A percentile compares a stretch with the other conserved stretches of the same genome.
phyloP scores from a whole-genome alignment of 2,113 vertebrate species.

The Pluvianellus socialis region DNA sequence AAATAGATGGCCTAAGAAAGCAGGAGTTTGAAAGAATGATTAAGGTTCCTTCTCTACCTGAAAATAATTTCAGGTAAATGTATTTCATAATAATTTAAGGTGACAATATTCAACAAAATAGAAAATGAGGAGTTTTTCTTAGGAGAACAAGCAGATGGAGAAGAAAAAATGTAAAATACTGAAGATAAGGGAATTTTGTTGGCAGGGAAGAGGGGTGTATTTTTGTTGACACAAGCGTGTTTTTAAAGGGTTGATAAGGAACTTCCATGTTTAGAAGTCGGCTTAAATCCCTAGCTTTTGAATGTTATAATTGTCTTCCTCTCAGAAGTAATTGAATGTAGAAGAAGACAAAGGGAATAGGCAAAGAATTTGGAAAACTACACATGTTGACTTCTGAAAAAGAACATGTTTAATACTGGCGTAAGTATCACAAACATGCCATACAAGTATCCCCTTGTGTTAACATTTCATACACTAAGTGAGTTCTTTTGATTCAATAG shows the following conservation, averaged over 20 bases:
- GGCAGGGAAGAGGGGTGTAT: background rate
- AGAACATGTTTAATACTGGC: background rate
- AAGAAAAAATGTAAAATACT: background rate
- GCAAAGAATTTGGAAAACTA: conserved; percentile 5
- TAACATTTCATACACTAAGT: background rate
- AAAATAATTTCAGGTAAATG: background rate
- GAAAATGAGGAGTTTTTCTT: background rate
- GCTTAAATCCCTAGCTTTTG: background rate
- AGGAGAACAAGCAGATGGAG: background rate
- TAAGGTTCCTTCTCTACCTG: background rate
- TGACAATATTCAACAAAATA: background rate
- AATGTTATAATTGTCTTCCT: background rate
- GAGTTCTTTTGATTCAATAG: background rate
- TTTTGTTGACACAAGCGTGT: background rate
- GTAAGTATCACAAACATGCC: background rate
- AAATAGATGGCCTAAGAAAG: background rate
- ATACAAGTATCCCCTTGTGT: background rate
- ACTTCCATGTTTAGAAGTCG: background rate
- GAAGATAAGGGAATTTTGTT: background rate
- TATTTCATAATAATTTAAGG: background rate
- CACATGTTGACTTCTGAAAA: conserved; percentile 9
- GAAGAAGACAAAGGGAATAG: background rate
- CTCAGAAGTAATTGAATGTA: background rate
- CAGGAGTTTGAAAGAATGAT: background rate
- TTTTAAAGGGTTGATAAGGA: background rate